A percentile compares a stretch with the other conserved stretches of the same genome.
Evolutionary conservation across 2,113 vertebrate species (phyloP).

Genomic region (Thoracochromis brauschi): DNA sequence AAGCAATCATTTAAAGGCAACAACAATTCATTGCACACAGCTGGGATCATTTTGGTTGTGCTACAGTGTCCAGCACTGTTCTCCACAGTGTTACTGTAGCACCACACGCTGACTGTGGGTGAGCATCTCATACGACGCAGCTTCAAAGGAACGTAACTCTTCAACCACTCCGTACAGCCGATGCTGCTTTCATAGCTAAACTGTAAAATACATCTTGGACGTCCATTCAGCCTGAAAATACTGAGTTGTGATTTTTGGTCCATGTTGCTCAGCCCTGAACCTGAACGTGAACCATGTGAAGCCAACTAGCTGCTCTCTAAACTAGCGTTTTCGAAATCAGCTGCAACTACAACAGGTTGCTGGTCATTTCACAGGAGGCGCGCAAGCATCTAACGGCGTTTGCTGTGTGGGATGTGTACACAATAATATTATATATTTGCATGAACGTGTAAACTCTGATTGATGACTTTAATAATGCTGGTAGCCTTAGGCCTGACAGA

Average conservation of each 20-base stretch:
- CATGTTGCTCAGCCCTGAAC: too few relatives aligned
- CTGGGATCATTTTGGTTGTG: neutral
- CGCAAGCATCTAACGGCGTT: accelerated
- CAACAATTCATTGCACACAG: neutral
- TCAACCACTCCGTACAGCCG: neutral
- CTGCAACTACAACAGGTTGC: neutral
- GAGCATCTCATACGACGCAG: neutral
- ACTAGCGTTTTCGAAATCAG: neutral
- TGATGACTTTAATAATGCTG: constrained; percentile 20
- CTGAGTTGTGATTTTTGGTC: neutral
- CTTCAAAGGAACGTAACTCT: neutral
- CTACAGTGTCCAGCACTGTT: neutral
- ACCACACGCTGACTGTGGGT: neutral
- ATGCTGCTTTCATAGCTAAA: neutral
- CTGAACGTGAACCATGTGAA: neutral
- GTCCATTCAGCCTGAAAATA: neutral
- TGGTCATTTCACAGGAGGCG: neutral
- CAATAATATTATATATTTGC: neutral
- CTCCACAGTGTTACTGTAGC: neutral
- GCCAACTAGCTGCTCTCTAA: neutral
- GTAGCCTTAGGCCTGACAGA: neutral
- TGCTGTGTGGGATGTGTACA: neutral
- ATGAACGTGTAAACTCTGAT: neutral
- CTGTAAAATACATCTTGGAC: neutral
- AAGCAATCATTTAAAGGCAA: neutral